Percentiles rank a stretch among this genome's conserved stretches.
These are phyloP conservation scores for Liopterus haemorrhoidalis DNA, from an alignment of 2,888 invertebrate species.

Conservation along the genomic window DNA sequence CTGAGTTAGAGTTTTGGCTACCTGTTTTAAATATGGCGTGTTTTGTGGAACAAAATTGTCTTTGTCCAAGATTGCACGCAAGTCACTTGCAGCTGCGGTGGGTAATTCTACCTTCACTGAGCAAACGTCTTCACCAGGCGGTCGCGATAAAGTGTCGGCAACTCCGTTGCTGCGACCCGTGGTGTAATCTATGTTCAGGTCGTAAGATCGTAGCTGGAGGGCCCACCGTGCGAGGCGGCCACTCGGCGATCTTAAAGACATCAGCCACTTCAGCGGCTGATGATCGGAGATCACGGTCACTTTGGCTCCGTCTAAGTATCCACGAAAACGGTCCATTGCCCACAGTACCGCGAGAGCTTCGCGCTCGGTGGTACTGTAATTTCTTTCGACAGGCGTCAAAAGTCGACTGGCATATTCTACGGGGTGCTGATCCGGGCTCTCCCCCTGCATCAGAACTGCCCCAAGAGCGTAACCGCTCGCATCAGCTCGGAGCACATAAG, in stretches of 20 bases:
- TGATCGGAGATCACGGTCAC: slow-evolving; percentile 34
- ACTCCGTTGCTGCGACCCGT: too few relatives aligned
- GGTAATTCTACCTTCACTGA: too few relatives aligned
- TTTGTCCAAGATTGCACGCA: too few relatives aligned
- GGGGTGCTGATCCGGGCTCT: slow-evolving; percentile 23
- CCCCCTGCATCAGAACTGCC: slow-evolving; percentile 27
- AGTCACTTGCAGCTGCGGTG: too few relatives aligned
- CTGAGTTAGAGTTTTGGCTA: too few relatives aligned
- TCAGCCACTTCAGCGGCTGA: slow-evolving; percentile 28
- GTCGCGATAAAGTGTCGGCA: too few relatives aligned
- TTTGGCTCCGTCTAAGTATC: slow-evolving; percentile 31
- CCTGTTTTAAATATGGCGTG: too few relatives aligned
- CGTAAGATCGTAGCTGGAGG: too few relatives aligned
- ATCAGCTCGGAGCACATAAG: slow-evolving; percentile 28
- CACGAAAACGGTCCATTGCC: slow-evolving; percentile 29
- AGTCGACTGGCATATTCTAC: slow-evolving; percentile 32
- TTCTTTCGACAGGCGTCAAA: slow-evolving; percentile 26
- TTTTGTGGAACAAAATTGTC: too few relatives aligned
- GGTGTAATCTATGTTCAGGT: too few relatives aligned
- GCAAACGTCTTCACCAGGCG: too few relatives aligned
- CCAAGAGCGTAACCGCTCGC: slow-evolving; percentile 28
- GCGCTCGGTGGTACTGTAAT: slow-evolving; percentile 31
- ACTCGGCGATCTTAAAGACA: slow-evolving; percentile 26
- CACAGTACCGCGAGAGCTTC: slow-evolving; percentile 32
- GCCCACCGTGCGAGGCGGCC: slow-evolving; percentile 29